phyloP scores from a whole-genome alignment of 2,888 invertebrate genomes.

The Cryptus armator region DNA sequence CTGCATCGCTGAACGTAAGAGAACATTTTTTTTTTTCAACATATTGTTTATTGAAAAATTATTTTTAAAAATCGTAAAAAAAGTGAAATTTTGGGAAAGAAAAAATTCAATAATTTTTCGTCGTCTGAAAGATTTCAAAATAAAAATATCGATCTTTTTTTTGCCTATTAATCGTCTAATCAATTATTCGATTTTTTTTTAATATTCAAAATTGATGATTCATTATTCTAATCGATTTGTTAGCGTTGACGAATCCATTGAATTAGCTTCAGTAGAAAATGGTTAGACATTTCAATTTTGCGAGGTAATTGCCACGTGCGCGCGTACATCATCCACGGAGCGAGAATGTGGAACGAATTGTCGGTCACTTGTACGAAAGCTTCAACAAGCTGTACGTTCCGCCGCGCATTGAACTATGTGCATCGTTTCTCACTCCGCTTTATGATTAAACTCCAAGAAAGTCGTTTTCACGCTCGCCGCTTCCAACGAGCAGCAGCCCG shows the following conservation, averaged over 20 bases:
- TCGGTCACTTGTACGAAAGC: conserved; percentile 3
- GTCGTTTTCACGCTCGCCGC: conserved; percentile 49
- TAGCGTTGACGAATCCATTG: background rate
- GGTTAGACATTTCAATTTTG: conserved; percentile 6
- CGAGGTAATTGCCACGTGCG: conserved; percentile 11
- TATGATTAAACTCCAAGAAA: conserved; percentile 53
- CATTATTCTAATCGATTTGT: background rate
- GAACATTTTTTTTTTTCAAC: background rate
- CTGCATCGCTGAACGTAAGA: conserved; percentile 82
- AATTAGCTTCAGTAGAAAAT: background rate
- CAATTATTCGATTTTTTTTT: no score
- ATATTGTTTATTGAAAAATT: background rate
- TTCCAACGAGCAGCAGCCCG: background rate
- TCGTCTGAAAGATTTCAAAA: no score
- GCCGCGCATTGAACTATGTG: conserved; percentile 13
- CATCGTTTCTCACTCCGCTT: conserved; percentile 22
- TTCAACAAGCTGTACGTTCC: conserved; percentile 12
- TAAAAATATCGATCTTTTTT: no score
- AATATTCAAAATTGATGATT: no score
- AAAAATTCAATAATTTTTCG: no score
- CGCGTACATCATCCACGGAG: conserved; percentile 1
- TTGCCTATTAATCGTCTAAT: no score
- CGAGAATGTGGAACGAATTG: conserved; percentile 35
- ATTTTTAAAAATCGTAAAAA: no score
- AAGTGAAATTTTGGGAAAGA: no score